Base-by-base conservation (phyloP, 1,140 invertebrate genomes). In the Nomia melanderi region DNA sequence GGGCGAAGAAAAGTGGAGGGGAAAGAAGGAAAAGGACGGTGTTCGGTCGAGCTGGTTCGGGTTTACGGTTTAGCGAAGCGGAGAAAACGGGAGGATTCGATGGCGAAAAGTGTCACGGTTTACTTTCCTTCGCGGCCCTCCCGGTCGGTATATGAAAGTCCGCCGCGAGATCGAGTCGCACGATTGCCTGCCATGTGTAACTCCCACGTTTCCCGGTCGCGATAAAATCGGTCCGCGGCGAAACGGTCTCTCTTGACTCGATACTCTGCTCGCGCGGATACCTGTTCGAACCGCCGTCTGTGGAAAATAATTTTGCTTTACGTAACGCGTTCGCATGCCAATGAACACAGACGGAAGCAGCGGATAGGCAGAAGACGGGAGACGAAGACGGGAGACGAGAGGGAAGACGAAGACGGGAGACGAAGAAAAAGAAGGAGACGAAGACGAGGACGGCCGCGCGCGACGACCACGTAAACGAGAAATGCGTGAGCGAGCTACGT, bases 271-370 rank as follows among this genome's bases (percentile, higher is more conserved):
- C 14, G 44, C 76, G 76, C n/a, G n/a, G 20, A 71, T 79, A 69
- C 54, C 63, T 27, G 23, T 33, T 47, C 50, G 53, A 84, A 73
- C 53, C 71, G 63, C 56, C 77, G 77, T 31, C 72, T 64, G 78
- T 83, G 67, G 72, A 77, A 71, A 77, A 80, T 79, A 83, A 84
- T 84, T 84, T 73, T 63, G 72, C 72, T 69, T 84, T 84, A 84
- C 77, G 67, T 72, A 84, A 84, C 44, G 25, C 33, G 50, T 20
- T n/a, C 29, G 67, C 70, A 63, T 41, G 41, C 29, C 50, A n/a
- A 39, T 1, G 71, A 50, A 50, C 20, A 50, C 20, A 50, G 6
- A 50, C 47, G 47, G 47, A n/a, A 44, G 41, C 12, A 44, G 47
- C 4, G 6, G 47, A n/a, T 1, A 20, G n/a, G 4, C 4, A 44